A percentile compares a stretch with the other conserved stretches of the same genome.
Evolutionary conservation across 1,140 invertebrate genomes (phyloP).

Genomic region (Oedothorax gibbosus): DNA sequence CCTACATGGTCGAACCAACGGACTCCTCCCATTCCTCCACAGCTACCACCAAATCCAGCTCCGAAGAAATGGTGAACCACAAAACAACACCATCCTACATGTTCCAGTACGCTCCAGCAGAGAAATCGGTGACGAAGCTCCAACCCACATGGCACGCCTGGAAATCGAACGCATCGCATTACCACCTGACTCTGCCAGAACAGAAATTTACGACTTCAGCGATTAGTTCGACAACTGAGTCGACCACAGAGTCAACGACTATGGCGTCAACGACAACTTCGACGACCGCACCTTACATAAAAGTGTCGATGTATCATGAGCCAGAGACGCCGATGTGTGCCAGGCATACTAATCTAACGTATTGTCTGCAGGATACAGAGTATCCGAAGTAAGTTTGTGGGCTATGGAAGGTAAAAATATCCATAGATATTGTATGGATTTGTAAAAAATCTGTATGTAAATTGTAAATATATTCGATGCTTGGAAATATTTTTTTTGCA

Average conservation of each 20-base stretch:
- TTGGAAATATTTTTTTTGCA: no score
- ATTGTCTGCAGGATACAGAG: conserved; percentile 50
- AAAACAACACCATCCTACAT: conserved; percentile 35
- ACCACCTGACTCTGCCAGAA: conserved; percentile 2
- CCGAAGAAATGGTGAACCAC: conserved; percentile 44
- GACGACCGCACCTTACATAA: neutral
- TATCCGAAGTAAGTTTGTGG: conserved; percentile 46
- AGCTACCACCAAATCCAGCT: neutral
- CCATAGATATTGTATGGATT: no score
- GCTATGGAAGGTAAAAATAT: neutral
- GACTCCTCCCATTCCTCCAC: neutral
- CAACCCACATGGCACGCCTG: neutral
- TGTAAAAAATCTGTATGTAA: no score
- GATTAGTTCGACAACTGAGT: neutral
- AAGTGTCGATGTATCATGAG: neutral
- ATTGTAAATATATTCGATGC: no score
- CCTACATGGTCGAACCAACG: conserved; percentile 6
- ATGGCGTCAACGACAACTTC: neutral
- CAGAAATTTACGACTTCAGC: neutral
- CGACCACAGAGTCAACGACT: neutral
- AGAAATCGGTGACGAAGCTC: conserved; percentile 11
- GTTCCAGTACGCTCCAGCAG: conserved; percentile 31
- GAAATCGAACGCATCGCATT: conserved; percentile 13
- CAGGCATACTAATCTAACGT: conserved; percentile 32
- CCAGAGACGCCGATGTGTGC: conserved; percentile 42